Conservation (phyloP, 2,888 invertebrate species). For the Sepioteuthis lessoniana region DNA sequence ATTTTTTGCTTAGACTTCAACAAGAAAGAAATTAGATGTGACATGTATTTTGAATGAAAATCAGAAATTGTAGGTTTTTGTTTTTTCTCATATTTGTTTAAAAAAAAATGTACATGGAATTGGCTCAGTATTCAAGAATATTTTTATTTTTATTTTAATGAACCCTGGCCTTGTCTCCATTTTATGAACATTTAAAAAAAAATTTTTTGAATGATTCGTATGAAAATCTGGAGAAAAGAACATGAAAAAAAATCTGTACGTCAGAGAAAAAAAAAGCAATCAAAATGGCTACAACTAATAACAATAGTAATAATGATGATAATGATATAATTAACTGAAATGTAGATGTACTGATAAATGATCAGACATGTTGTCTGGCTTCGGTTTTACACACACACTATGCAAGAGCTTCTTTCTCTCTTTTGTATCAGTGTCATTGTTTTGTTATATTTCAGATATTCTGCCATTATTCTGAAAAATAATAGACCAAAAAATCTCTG, state of each 20-base stretch:
- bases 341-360: background rate
- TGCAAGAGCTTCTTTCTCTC: background rate
- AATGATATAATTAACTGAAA: background rate
- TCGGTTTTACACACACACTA: background rate
- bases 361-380: background rate
- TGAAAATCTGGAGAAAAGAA: background rate
- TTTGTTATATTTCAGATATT: background rate
- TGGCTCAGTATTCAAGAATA: background rate
- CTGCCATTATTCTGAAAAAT: background rate
- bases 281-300: background rate
- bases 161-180: background rate
- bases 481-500: background rate
- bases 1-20: no score
- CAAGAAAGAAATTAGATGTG: background rate
- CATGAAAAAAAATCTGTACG: background rate
- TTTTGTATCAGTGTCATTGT: background rate
- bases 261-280: background rate
- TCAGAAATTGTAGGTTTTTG: background rate
- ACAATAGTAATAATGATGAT: background rate
- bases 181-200: background rate
- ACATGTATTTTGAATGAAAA: background rate
- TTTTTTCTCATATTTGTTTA: background rate
- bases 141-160: background rate
- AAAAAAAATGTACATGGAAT: conserved; percentile 1
- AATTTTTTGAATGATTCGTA: background rate